Percentiles rank a stretch among this genome's conserved stretches.
These are phyloP conservation scores for Drosophila athabasca DNA, from an alignment of 1,140 invertebrate genomes.

Conservation along the genomic window DNA sequence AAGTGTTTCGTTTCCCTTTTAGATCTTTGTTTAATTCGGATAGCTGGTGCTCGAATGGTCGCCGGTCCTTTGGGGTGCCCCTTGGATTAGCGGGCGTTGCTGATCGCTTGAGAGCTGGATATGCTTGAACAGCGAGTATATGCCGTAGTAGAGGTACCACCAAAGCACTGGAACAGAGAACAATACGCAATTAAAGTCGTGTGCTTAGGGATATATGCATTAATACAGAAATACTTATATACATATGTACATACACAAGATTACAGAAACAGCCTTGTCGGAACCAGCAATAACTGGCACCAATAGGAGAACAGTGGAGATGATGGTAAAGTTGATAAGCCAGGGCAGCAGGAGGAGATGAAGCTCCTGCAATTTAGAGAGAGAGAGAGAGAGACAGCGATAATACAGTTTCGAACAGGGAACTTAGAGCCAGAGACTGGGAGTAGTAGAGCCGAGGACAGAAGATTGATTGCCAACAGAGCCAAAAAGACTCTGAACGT, in stretches of 20 bases:
- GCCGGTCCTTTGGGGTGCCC: background rate
- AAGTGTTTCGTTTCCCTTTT: background rate
- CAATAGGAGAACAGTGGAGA: background rate
- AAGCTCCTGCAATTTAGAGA: slow-evolving; percentile 45
- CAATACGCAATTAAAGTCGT: background rate
- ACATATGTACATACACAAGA: background rate
- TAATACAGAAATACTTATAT: no score
- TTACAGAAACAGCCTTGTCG: background rate
- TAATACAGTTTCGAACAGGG: background rate
- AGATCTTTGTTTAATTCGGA: slow-evolving; percentile 42
- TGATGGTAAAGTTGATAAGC: slow-evolving; percentile 47
- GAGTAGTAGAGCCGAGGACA: slow-evolving; percentile 51
- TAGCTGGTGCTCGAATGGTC: slow-evolving; percentile 10
- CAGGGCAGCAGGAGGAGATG: slow-evolving; percentile 67
- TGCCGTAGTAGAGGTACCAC: slow-evolving; percentile 52
- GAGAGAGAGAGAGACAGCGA: background rate
- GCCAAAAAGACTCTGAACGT: slow-evolving; percentile 38
- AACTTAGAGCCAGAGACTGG: background rate
- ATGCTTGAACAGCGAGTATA: slow-evolving; percentile 65
- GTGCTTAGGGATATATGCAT: no score
- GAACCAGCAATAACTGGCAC: background rate
- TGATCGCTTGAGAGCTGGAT: slow-evolving; percentile 50
- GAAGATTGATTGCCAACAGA: slow-evolving; percentile 36
- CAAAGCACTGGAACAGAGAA: slow-evolving; percentile 41
- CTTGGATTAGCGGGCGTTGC: slow-evolving; percentile 34